Evolutionary conservation across 2,797 vertebrate species (phyloP).

Genomic region (Gallirallus australis): DNA sequence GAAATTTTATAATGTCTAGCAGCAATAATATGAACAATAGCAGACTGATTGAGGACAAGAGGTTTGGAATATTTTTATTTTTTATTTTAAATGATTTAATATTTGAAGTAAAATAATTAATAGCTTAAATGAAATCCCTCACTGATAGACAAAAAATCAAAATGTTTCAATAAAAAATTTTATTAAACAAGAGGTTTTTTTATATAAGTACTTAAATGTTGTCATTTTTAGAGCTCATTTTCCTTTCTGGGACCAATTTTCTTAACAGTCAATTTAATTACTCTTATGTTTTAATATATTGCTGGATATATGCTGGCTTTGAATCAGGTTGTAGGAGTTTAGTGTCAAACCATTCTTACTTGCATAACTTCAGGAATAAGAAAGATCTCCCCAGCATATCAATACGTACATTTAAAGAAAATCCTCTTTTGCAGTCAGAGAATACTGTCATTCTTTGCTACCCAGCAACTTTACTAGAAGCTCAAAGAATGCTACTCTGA

Average conservation of each 20-base stretch:
- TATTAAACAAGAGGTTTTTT: neutral
- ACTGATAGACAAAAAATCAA: neutral
- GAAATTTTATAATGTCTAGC: conserved; percentile 35
- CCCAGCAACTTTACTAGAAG: neutral
- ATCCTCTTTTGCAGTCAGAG: neutral
- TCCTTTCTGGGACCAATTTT: neutral
- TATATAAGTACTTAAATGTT: neutral
- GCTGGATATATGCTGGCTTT: neutral
- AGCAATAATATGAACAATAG: conserved; percentile 51
- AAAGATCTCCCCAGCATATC: neutral
- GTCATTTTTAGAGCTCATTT: neutral
- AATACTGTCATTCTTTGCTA: neutral
- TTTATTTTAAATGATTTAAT: neutral
- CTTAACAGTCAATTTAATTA: neutral
- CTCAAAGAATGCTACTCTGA: neutral
- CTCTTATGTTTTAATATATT: neutral
- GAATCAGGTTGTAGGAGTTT: neutral
- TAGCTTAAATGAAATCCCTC: neutral
- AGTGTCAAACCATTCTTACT: neutral
- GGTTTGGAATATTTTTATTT: neutral
- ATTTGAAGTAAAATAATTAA: conserved; percentile 7
- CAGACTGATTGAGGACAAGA: conserved; percentile 17
- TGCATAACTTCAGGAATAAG: neutral
- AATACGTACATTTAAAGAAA: neutral
- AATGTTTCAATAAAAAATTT: neutral